Percentiles rank a stretch among this genome's conserved stretches.
phyloP scores from a whole-genome alignment of 2,113 vertebrate species.

The Syngnathoides biaculeatus region DNA sequence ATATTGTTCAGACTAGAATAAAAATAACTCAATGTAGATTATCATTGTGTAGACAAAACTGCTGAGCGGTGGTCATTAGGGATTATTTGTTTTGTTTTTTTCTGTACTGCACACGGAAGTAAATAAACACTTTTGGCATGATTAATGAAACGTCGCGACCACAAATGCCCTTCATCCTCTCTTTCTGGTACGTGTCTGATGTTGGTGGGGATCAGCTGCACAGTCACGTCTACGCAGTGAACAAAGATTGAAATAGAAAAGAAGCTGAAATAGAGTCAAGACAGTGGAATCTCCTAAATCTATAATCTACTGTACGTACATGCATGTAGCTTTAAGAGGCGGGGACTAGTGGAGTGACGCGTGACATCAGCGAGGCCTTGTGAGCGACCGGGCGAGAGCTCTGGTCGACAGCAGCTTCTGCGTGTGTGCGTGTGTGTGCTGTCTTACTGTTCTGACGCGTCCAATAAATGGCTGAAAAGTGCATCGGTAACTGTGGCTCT shows the following conservation, averaged over 20 bases:
- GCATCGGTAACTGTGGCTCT: too few relatives aligned
- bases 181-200: neutral
- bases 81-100: constrained; percentile 45
- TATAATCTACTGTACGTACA: too few relatives aligned
- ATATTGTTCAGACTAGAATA: constrained; percentile 20
- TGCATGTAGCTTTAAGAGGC: too few relatives aligned
- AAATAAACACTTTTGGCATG: constrained; percentile 71
- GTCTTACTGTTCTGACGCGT: too few relatives aligned
- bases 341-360: too few relatives aligned
- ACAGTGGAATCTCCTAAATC: neutral
- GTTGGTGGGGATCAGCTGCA: neutral
- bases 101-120: constrained; percentile 57
- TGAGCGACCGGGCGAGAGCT: too few relatives aligned
- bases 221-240: neutral
- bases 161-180: constrained; percentile 15
- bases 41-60: constrained; percentile 30
- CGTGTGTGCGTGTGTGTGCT: too few relatives aligned
- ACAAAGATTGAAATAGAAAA: neutral
- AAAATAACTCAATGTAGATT: neutral
- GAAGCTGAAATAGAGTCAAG: neutral
- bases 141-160: constrained; percentile 24
- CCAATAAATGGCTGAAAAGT: too few relatives aligned
- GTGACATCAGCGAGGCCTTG: too few relatives aligned
- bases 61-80: constrained; percentile 28
- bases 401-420: too few relatives aligned